A percentile compares a stretch with the other conserved stretches of the same genome.
Conservation (phyloP, 2,888 invertebrate genomes). For the Synergus gifuensis region DNA sequence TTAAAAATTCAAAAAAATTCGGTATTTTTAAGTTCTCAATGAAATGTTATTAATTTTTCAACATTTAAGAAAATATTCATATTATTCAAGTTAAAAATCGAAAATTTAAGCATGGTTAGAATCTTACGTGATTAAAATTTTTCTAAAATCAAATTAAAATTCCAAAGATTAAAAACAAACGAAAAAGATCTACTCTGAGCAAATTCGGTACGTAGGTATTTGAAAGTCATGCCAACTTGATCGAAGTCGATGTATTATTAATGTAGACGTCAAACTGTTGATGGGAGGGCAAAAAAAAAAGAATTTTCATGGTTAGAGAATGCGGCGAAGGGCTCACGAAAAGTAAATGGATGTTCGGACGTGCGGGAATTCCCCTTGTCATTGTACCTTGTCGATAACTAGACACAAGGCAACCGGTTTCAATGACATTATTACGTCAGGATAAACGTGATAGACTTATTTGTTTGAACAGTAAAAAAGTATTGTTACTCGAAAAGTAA, state of each 20-base stretch:
- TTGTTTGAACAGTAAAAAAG: background rate
- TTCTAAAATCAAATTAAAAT: slow-evolving; percentile 19
- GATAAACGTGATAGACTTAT: background rate
- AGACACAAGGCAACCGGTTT: background rate
- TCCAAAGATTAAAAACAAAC: slow-evolving; percentile 10
- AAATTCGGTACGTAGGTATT: slow-evolving; percentile 6
- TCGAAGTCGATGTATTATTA: slow-evolving; percentile 28
- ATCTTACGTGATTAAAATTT: slow-evolving; percentile 2
- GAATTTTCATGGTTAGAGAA: background rate
- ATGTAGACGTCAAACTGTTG: slow-evolving; percentile 35
- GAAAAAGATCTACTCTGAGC: background rate
- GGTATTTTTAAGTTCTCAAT: no score
- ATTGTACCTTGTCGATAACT: slow-evolving; percentile 4
- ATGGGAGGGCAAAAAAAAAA: slow-evolving; percentile 17
- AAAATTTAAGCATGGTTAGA: background rate
- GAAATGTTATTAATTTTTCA: no score
- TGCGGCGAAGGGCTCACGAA: slow-evolving; percentile 32
- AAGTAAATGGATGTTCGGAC: slow-evolving; percentile 12
- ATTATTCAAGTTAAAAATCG: no score
- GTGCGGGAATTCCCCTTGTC: slow-evolving; percentile 19
- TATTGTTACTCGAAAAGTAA: no score
- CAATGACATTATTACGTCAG: background rate
- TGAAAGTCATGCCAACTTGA: slow-evolving; percentile 36
- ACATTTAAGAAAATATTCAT: no score
- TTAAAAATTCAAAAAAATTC: no score